Conservation (phyloP, 2,888 invertebrate species). For the Chelonus formosanus region DNA sequence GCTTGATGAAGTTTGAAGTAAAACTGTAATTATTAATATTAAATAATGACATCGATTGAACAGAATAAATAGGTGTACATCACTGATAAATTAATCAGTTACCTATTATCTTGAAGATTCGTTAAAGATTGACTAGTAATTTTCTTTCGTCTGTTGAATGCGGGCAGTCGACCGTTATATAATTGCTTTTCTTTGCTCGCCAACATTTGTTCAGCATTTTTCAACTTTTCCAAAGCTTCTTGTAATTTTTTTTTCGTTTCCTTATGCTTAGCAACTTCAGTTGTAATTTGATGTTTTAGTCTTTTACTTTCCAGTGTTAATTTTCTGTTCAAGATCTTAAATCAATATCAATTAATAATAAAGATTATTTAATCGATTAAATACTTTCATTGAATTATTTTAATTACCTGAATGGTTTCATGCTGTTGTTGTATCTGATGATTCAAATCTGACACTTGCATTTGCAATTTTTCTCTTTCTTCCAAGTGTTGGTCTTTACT, state of each 20-base stretch:
- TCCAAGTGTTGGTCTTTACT: conserved; percentile 78
- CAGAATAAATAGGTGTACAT: neutral
- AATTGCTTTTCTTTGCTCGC: conserved; percentile 67
- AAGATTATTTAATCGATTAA: no score
- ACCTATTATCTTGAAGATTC: conserved; percentile 55
- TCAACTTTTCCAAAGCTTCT: conserved; percentile 71
- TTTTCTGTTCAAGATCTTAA: conserved; percentile 74
- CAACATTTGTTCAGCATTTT: conserved; percentile 70
- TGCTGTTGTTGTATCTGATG: conserved; percentile 62
- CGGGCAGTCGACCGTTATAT: conserved; percentile 50
- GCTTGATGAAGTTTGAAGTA: conserved; percentile 43
- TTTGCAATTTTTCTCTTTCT: conserved; percentile 78
- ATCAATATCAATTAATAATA: conserved; percentile 52
- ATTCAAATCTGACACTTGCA: conserved; percentile 67
- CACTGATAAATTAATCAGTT: conserved; percentile 1
- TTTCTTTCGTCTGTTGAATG: conserved; percentile 47
- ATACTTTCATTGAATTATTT: neutral
- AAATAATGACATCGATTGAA: no score
- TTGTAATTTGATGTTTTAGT: conserved; percentile 75
- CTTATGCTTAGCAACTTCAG: conserved; percentile 76
- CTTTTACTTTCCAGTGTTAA: conserved; percentile 79
- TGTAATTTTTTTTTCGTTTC: conserved; percentile 75
- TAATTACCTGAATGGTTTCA: conserved; percentile 62
- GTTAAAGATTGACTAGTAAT: conserved; percentile 54
- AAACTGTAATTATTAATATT: conserved; percentile 29